Percentiles rank a stretch among this genome's conserved stretches.
phyloP scores from a whole-genome alignment of 2,797 vertebrate species.

The Spatula versicolor region DNA sequence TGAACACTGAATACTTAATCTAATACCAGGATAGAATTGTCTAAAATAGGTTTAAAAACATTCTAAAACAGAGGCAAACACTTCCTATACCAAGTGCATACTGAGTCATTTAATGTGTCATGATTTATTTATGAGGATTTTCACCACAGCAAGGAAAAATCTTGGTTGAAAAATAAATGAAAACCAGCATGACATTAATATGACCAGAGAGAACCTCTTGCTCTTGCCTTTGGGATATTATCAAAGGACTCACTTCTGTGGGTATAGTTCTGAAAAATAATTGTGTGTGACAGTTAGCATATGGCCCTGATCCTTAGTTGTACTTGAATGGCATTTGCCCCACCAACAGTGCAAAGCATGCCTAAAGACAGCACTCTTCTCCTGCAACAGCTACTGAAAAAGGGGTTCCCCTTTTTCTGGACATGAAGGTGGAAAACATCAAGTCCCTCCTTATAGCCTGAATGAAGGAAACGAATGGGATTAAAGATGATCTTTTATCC shows the following conservation, averaged over 20 bases:
- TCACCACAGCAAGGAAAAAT: slow-evolving; percentile 42
- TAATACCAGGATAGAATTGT: background rate
- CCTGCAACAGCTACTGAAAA: rapidly evolving
- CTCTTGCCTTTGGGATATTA: slow-evolving; percentile 55
- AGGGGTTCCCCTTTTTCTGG: no score
- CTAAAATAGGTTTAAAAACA: slow-evolving; percentile 21
- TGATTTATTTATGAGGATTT: slow-evolving; percentile 70
- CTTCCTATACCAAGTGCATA: background rate
- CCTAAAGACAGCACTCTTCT: background rate
- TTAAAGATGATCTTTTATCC: background rate
- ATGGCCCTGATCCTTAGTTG: background rate
- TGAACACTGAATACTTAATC: background rate
- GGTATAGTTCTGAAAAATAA: slow-evolving; percentile 58
- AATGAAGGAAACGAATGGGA: background rate
- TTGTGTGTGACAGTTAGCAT: slow-evolving; percentile 48
- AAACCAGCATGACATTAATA: slow-evolving; percentile 72
- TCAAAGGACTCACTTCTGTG: slow-evolving; percentile 60
- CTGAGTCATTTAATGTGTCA: slow-evolving; percentile 10
- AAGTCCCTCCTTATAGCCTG: background rate
- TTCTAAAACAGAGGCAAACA: slow-evolving; percentile 55
- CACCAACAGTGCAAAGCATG: background rate
- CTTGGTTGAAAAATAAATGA: slow-evolving; percentile 55
- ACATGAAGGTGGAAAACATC: background rate
- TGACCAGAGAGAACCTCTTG: slow-evolving; percentile 65
- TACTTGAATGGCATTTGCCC: background rate